Percentiles rank a stretch among this genome's conserved stretches.
Evolutionary conservation across 2,797 vertebrate species (phyloP).

Genomic region (Phrynocephalus guinanensis): DNA sequence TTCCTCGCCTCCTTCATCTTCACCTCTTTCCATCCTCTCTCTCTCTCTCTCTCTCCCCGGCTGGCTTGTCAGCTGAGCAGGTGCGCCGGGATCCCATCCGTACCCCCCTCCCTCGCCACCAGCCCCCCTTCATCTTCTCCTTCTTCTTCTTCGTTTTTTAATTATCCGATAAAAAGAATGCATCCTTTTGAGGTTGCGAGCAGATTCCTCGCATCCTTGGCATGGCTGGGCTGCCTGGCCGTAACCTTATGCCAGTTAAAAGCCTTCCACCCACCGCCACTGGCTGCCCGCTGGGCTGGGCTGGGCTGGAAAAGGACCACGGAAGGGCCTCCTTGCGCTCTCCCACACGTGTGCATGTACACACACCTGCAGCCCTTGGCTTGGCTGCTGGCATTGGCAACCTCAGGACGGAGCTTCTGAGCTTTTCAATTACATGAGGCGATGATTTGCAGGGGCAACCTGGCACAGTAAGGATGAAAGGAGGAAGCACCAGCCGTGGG

Average conservation of each 20-base stretch:
- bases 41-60: neutral
- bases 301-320: neutral
- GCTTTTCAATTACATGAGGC: constrained; percentile 61
- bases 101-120: neutral
- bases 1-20: neutral
- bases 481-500: neutral
- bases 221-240: constrained; percentile 73
- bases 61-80: constrained; percentile 36
- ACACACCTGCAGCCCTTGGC: constrained; percentile 65
- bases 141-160: constrained; percentile 60
- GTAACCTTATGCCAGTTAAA: constrained; percentile 75
- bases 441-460: constrained; percentile 65
- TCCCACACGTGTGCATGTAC: neutral
- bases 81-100: neutral
- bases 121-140: neutral
- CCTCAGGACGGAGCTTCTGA: constrained; percentile 2
- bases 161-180: constrained; percentile 74
- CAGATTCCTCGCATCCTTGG: constrained; percentile 71
- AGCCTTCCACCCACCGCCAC: constrained; percentile 43
- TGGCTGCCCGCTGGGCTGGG: neutral
- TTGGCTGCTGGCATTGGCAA: neutral
- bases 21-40: accelerated
- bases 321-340: neutral
- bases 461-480: neutral
- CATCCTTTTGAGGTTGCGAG: constrained; percentile 69